Conservation (phyloP, 2,888 invertebrate genomes). For the Eristalis tenax region DNA sequence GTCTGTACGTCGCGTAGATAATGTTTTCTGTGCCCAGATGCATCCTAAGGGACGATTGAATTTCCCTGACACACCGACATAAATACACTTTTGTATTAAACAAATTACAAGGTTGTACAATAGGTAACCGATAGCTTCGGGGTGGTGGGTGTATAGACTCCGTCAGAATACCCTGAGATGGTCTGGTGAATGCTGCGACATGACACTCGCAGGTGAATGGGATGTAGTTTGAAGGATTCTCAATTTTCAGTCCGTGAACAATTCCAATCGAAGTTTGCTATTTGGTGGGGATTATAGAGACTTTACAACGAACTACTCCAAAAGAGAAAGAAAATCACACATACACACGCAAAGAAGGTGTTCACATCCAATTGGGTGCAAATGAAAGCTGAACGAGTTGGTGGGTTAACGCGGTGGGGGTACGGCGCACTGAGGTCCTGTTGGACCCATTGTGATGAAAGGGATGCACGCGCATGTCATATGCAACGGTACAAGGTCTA, state of each 20-base stretch:
- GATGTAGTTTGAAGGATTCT: background rate
- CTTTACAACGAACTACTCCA: no score
- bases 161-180: background rate
- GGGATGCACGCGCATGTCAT: no score
- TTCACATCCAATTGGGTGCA: no score
- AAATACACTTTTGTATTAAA: background rate
- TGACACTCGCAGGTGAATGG: background rate
- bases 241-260: background rate
- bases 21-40: background rate
- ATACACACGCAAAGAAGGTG: no score
- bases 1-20: constrained; percentile 4
- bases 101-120: constrained; percentile 5
- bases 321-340: no score
- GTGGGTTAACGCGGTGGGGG: no score
- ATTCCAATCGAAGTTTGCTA: background rate
- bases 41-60: constrained; percentile 1
- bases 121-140: background rate
- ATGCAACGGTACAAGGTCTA: no score
- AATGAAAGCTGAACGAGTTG: no score
- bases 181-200: background rate
- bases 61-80: background rate
- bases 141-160: background rate
- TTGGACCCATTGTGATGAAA: no score
- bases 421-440: no score
- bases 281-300: background rate